Conservation (phyloP, 2,888 invertebrate species). For the Chloromyia formosa region DNA sequence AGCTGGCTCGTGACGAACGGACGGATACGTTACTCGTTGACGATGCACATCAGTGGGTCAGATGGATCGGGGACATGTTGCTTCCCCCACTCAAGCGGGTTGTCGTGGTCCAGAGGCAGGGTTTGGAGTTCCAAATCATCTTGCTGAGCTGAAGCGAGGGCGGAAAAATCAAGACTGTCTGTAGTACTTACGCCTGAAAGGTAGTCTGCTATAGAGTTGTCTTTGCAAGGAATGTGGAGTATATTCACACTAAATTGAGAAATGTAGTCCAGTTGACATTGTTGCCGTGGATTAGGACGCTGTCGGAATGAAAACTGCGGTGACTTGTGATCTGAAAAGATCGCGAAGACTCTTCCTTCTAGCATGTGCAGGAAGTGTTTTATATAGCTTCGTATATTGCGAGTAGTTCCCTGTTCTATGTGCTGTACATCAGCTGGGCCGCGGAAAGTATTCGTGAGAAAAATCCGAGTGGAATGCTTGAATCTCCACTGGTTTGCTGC, state of each 20-base stretch:
- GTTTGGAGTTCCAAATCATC: too few relatives aligned
- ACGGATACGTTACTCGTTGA: too few relatives aligned
- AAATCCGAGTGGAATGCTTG: background rate
- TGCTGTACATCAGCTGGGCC: background rate
- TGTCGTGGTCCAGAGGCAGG: too few relatives aligned
- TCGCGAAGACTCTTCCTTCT: background rate
- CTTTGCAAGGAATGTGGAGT: background rate
- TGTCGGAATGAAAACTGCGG: background rate
- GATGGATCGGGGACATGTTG: too few relatives aligned
- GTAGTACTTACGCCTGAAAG: background rate
- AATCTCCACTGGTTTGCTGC: background rate
- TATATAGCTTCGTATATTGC: background rate
- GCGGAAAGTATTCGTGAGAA: background rate
- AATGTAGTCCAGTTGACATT: background rate
- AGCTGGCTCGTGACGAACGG: too few relatives aligned
- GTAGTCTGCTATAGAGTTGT: background rate
- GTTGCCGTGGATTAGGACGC: background rate
- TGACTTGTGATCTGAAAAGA: background rate
- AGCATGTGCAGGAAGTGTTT: background rate
- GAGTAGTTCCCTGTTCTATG: background rate
- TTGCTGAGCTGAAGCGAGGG: too few relatives aligned
- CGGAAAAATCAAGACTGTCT: too few relatives aligned
- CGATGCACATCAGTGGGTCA: too few relatives aligned
- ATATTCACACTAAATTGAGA: background rate
- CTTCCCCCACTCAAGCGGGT: too few relatives aligned